Percentiles rank a stretch among this genome's conserved stretches.
phyloP scores from a whole-genome alignment of 2,113 vertebrate species.

The Gallinago media region DNA sequence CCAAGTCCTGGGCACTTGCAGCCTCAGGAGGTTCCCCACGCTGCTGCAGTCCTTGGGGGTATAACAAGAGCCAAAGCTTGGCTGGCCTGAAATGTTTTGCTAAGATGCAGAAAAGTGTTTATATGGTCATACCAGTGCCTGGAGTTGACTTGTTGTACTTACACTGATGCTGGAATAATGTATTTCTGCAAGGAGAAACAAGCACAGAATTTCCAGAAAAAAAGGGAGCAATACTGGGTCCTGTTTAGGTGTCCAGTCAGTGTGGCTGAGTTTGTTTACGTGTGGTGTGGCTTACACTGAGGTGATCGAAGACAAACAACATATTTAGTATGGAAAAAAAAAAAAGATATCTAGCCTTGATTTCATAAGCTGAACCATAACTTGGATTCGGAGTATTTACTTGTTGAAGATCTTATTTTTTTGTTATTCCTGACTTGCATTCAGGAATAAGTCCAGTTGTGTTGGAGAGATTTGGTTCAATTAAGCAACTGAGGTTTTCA shows the following conservation, averaged over 20 bases:
- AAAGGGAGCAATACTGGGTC: neutral
- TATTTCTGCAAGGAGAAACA: neutral
- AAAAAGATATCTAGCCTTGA: neutral
- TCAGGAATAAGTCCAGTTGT: neutral
- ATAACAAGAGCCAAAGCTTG: rapidly evolving
- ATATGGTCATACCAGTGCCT: neutral
- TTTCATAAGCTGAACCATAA: neutral
- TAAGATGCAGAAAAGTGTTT: neutral
- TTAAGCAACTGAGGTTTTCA: neutral
- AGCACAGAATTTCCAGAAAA: neutral
- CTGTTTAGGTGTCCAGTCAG: neutral
- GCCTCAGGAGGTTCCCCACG: rapidly evolving
- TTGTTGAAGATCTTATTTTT: neutral
- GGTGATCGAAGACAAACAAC: neutral
- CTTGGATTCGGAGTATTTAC: neutral
- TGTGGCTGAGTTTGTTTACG: neutral
- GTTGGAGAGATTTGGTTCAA: neutral
- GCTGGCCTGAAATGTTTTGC: neutral
- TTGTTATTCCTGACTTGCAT: neutral
- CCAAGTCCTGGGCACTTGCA: neutral
- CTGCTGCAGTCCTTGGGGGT: neutral
- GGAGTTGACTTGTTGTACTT: neutral
- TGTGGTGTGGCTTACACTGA: neutral
- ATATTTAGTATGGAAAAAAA: neutral
- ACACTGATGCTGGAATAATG: neutral